Base-by-base conservation (phyloP, 2,888 invertebrate genomes). In the Coenonympha arcania region DNA sequence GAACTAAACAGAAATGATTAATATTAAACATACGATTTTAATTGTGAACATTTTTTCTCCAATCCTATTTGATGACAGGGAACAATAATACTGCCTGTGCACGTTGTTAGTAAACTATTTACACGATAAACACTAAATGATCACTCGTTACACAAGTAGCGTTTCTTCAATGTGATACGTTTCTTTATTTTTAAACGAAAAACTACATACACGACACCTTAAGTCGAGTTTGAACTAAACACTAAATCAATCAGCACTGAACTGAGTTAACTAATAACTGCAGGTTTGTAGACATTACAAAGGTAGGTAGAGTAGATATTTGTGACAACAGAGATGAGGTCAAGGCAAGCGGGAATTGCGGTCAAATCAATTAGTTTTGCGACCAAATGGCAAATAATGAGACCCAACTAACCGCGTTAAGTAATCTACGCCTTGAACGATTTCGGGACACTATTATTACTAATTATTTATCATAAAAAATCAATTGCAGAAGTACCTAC, bases 241-340 rank as follows among this genome's bases (percentile, higher is more conserved):
- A 28, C 30, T 19, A 41, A 41, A 33, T 9, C 16, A 16, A 33
- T 16, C 16, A 33, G n/a, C n/a, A n/a, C n/a, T n/a, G n/a, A n/a
- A n/a, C n/a, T 34, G 19, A n/a, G n/a, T n/a, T n/a, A n/a, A n/a
- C n/a, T n/a, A n/a, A n/a, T n/a, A n/a, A n/a, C n/a, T 34, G 9
- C 18, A 6, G 18, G n/a, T 41, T 18, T 6, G 26, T n/a, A 6
- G 28, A 41, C 41, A 6, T 1, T 1, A 30, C 19, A 19, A 28
- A 28, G 13, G 9, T 24, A 28, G 13, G 9, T 24, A 24, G 11
- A 15, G 15, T 19, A 41, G 22, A 15, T 39, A 39, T 15, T 24
- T 19, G 13, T 11, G 41, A 41, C 30, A 41, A 41, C 6, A 18
- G 4, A 30, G 41, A 41, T 11, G 41, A 11, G 28, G 41, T 41